Percentiles rank a stretch among this genome's conserved stretches.
Conservation (phyloP, 2,888 invertebrate species). For the Pterostichus niger region DNA sequence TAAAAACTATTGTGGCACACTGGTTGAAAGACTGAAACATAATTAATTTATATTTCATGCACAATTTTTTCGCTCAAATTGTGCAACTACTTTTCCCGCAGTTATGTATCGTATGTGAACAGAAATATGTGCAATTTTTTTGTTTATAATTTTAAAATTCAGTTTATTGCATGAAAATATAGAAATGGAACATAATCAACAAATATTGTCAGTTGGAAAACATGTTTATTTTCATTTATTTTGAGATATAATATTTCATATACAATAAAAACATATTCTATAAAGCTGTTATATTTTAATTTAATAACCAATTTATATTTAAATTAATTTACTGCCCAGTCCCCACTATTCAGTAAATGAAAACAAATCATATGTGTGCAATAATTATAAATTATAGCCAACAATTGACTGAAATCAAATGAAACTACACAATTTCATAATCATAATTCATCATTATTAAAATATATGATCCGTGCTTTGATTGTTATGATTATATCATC, state of each 20-base stretch:
- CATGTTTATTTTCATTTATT: too few species aligned
- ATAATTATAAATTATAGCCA: constrained; percentile 34
- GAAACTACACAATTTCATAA: constrained; percentile 11
- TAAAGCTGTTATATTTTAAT: constrained; percentile 23
- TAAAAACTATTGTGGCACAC: too few species aligned
- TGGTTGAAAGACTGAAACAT: too few species aligned
- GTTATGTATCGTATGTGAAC: too few species aligned
- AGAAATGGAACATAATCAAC: too few species aligned
- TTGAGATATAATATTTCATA: neutral
- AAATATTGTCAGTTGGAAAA: too few species aligned
- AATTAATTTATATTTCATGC: too few species aligned
- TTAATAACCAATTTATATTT: constrained; percentile 30
- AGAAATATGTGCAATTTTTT: too few species aligned
- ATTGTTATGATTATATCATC: constrained; percentile 15
- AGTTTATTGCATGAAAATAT: too few species aligned
- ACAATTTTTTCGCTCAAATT: too few species aligned
- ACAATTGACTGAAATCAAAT: constrained; percentile 15
- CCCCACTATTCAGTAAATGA: neutral
- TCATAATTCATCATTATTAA: constrained; percentile 44
- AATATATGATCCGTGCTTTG: constrained; percentile 21
- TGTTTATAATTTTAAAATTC: too few species aligned
- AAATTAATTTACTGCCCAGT: constrained; percentile 30
- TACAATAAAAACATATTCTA: neutral
- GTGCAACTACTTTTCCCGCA: too few species aligned
- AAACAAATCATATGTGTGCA: constrained; percentile 11